A percentile compares a stretch with the other conserved stretches of the same genome.
Conservation (phyloP, 2,888 invertebrate genomes). For the Criorhina ranunculi region DNA sequence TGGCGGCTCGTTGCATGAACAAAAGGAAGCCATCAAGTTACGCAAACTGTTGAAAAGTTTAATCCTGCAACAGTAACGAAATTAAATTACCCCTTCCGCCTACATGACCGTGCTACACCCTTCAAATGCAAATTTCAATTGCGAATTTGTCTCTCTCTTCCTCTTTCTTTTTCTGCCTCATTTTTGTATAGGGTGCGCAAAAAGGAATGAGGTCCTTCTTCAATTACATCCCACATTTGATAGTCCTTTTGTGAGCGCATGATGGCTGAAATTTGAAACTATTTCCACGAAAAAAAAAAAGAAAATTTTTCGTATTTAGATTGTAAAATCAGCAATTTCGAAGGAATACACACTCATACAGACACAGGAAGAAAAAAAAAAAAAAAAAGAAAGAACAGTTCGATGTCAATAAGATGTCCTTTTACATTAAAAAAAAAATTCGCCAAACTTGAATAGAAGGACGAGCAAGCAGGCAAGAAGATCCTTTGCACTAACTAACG, state of each 20-base stretch:
- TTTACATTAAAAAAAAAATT: slow-evolving; percentile 41
- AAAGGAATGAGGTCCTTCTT: slow-evolving; percentile 54
- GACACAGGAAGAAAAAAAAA: too few species aligned
- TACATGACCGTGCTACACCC: slow-evolving; percentile 42
- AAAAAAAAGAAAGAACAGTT: slow-evolving; percentile 41
- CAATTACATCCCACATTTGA: slow-evolving; percentile 64
- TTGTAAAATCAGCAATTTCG: slow-evolving; percentile 70
- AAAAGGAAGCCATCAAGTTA: slow-evolving; percentile 75
- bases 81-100: slow-evolving; percentile 66
- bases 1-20: slow-evolving; percentile 54
- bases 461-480: slow-evolving; percentile 9
- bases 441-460: slow-evolving; percentile 6
- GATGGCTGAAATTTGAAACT: slow-evolving; percentile 72
- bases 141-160: slow-evolving; percentile 37
- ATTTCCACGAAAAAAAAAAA: slow-evolving; percentile 44
- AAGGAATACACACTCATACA: slow-evolving; percentile 47
- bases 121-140: slow-evolving; percentile 71
- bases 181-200: neutral
- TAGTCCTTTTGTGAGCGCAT: slow-evolving; percentile 58
- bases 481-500: slow-evolving; percentile 63
- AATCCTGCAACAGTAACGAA: slow-evolving; percentile 73
- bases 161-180: neutral
- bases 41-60: slow-evolving; percentile 75
- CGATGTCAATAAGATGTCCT: slow-evolving; percentile 70
- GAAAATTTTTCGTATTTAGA: slow-evolving; percentile 41